A percentile compares a stretch with the other conserved stretches of the same genome.
Evolutionary conservation across 2,113 vertebrate genomes (phyloP).

Genomic region (Takifugu bimaculatus): DNA sequence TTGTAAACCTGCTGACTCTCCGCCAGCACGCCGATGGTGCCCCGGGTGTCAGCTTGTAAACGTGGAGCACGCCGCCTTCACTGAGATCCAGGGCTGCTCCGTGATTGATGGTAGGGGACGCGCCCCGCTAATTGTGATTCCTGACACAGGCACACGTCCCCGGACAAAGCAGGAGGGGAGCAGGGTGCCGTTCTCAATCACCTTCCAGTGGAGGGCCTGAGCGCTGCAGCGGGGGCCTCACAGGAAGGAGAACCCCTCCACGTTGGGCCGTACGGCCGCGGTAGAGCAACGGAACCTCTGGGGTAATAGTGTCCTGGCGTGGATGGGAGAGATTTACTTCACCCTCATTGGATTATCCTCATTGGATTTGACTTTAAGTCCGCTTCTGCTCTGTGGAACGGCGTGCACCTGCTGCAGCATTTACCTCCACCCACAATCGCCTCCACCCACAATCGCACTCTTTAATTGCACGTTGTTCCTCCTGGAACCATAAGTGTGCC

Average conservation of each 20-base stretch:
- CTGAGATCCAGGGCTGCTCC: constrained; percentile 49
- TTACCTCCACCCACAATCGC: constrained; percentile 19
- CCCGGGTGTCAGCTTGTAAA: constrained; percentile 38
- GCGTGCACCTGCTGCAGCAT: constrained; percentile 48
- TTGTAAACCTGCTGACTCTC: neutral
- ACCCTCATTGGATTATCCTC: constrained; percentile 59
- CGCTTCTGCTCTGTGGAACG: constrained; percentile 32
- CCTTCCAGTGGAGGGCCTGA: constrained; percentile 53
- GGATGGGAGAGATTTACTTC: constrained; percentile 48
- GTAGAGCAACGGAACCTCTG: constrained; percentile 17
- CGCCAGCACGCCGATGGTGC: constrained; percentile 20
- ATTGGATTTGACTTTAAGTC: constrained; percentile 55
- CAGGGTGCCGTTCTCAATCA: constrained; percentile 72
- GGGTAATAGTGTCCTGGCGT: constrained; percentile 28
- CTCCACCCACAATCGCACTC: constrained; percentile 18
- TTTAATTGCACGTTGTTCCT: constrained; percentile 4
- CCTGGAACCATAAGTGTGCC: neutral
- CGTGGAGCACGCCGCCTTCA: constrained; percentile 31
- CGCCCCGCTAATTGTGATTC: constrained; percentile 72
- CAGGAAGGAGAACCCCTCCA: constrained; percentile 21
- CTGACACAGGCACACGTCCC: constrained; percentile 73
- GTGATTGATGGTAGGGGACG: constrained; percentile 76
- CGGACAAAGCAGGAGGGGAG: constrained; percentile 68
- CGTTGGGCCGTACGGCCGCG: neutral
- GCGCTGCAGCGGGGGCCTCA: constrained; percentile 31